Base-by-base conservation (phyloP, 2,888 invertebrate genomes). In the Polietes domitor region DNA sequence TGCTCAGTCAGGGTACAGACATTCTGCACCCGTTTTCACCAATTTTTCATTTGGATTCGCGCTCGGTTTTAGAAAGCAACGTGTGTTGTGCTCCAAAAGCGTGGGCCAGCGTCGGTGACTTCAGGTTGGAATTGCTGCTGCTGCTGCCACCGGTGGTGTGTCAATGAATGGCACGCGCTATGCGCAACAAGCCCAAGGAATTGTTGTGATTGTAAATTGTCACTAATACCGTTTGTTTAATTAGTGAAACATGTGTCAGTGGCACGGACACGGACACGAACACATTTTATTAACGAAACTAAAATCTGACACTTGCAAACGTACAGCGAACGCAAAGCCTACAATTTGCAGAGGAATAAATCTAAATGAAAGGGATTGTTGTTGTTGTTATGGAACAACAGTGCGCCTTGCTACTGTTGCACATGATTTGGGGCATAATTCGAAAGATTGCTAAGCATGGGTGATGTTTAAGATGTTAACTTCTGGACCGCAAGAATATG, bases 151-250 rank as follows among this genome's bases (percentile, higher is more conserved):
- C 15, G 55, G 21, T 68, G 79, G 61, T 65, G 53, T 72, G 37
- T 76, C 70, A 72, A 68, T 50, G 61, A 80, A 85, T 83, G 86
- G 83, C 85, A 86, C 86, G 85, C 86, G 85, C 79, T 74, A 58
- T 26, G 37, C 17, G 75, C 78, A 70, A 76, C 50, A 15, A 68
- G 15, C 17, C 28, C 37, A 3, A 15, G 32, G 65, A 73, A 37
- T 68, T 84, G 84, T 84, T 84, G 81, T 84, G 84, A 82, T 85
- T 86, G 85, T 85, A 82, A 83, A 86, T 85, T 86, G 85, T 85
- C 83, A 83, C 85, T 85, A 85, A 86, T 85, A 83, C 84, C 85
- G 86, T 85, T 86, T 85, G 83, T 85, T 86, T 86, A 85, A 85
- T 86, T 86, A 85, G 85, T 81, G 68, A 85, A 80, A 85, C 82